Conservation (phyloP, 2,888 invertebrate species). For the Cheilosia impressa region DNA sequence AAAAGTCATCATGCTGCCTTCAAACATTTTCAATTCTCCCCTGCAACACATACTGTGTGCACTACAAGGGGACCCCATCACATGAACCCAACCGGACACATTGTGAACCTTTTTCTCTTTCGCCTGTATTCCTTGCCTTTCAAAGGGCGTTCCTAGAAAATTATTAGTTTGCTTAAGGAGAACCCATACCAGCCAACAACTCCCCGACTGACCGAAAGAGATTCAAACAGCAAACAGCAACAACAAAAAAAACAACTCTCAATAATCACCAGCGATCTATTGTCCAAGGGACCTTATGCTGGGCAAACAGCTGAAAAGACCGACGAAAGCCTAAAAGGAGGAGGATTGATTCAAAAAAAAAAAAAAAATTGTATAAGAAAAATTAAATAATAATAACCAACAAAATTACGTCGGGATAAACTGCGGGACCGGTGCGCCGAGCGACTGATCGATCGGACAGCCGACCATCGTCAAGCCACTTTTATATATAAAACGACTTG, state of each 20-base stretch:
- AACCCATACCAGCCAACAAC: constrained; percentile 53
- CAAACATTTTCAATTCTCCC: not conserved
- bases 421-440: constrained; percentile 50
- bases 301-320: constrained; percentile 66
- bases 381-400: constrained; percentile 73
- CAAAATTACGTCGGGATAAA: constrained; percentile 74
- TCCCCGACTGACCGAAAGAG: not conserved
- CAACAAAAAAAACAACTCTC: constrained; percentile 1
- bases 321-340: constrained; percentile 27
- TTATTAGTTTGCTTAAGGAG: constrained; percentile 80
- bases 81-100: constrained; percentile 57
- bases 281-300: constrained; percentile 67
- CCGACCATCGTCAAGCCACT: constrained; percentile 71
- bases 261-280: constrained; percentile 71
- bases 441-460: constrained; percentile 68
- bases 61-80: constrained; percentile 20
- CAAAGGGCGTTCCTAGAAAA: constrained; percentile 79
- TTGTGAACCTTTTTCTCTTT: constrained; percentile 71
- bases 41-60: constrained; percentile 36
- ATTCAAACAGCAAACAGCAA: constrained; percentile 2
- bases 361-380: constrained; percentile 28
- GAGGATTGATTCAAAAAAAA: not conserved
- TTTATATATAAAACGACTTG: constrained; percentile 69
- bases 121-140: constrained; percentile 25
- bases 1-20: not conserved